Evolutionary conservation across 2,888 invertebrate genomes (phyloP).

Genomic region (Heliconius cydno): DNA sequence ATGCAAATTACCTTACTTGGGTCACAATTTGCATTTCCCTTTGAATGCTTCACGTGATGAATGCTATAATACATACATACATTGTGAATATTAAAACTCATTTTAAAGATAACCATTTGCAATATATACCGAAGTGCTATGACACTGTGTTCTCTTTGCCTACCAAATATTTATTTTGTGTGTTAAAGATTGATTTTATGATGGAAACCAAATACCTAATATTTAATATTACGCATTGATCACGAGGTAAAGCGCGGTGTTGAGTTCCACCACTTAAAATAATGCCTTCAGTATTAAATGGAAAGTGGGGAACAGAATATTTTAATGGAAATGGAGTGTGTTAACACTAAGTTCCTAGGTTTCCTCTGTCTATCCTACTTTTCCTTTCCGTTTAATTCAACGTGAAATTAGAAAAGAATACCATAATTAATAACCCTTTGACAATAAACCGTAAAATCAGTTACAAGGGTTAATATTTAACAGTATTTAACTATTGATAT

Average conservation of each 20-base stretch:
- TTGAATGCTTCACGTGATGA: not conserved
- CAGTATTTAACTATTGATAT: not conserved
- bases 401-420: not conserved
- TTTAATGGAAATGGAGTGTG: not conserved
- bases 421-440: not conserved
- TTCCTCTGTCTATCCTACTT: not conserved
- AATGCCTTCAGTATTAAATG: too few relatives aligned
- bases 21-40: not conserved
- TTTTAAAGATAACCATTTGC: too few relatives aligned
- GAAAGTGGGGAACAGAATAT: too few relatives aligned
- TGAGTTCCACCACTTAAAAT: too few relatives aligned
- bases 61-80: not conserved
- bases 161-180: not conserved
- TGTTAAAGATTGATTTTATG: not conserved
- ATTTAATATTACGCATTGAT: not conserved
- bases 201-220: not conserved
- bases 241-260: too few relatives aligned
- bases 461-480: not conserved
- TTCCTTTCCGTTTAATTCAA: not conserved
- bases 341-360: not conserved
- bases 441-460: not conserved
- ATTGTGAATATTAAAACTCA: not conserved
- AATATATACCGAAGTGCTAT: too few relatives aligned
- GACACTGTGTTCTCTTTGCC: not conserved
- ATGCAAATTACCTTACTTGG: not conserved